phyloP scores from a whole-genome alignment of 2,797 vertebrate genomes.

The Pipistrellus nathusii region DNA sequence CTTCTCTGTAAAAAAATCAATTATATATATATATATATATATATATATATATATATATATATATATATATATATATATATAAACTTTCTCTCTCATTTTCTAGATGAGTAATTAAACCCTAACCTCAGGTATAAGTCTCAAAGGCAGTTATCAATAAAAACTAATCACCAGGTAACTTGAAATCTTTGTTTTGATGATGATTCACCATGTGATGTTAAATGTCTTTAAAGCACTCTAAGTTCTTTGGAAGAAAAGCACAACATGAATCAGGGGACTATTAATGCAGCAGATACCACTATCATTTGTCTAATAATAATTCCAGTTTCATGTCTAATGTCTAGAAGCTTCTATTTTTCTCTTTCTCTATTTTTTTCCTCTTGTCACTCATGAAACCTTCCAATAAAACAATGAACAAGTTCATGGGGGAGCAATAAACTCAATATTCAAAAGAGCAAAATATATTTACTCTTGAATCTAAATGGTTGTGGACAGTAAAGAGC shows the following conservation, averaged over 20 bases:
- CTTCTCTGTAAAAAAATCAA: too few relatives aligned
- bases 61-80: too few relatives aligned
- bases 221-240: neutral
- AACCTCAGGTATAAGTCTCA: neutral
- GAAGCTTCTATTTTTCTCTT: constrained; percentile 5
- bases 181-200: neutral
- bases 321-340: constrained; percentile 47
- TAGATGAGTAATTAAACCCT: neutral
- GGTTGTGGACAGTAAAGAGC: neutral
- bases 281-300: neutral
- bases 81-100: neutral
- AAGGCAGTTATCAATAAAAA: neutral
- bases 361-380: constrained; percentile 32
- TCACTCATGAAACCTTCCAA: constrained; percentile 58
- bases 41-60: too few relatives aligned
- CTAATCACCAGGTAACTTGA: neutral
- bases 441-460: constrained; percentile 57
- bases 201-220: neutral
- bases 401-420: constrained; percentile 52
- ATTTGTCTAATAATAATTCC: constrained; percentile 59
- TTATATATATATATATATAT: too few relatives aligned
- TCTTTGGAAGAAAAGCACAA: neutral
- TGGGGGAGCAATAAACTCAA: constrained; percentile 56
- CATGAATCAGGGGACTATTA: neutral
- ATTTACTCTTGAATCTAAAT: constrained; percentile 32